Conservation (phyloP, 2,113 vertebrate species). For the Pogona vitticeps region DNA sequence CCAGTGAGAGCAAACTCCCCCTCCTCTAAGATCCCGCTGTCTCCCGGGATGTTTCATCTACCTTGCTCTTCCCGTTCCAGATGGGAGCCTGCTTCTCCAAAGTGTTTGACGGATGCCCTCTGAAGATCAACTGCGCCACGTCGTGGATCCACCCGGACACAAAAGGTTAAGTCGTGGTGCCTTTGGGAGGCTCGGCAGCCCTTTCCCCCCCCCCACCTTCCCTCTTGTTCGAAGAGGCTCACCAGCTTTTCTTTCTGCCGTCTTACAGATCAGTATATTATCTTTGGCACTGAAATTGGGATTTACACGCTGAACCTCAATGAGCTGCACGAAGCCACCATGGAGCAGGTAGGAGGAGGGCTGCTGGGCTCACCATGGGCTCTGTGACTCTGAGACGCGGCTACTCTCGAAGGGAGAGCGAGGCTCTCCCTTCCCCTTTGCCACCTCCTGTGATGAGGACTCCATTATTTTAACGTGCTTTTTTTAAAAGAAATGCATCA, state of each 20-base stretch:
- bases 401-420: neutral
- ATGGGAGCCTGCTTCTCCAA: constrained; percentile 99
- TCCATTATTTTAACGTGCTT: no score
- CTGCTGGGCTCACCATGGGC: neutral
- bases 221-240: neutral
- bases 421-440: no score
- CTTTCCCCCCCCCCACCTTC: neutral
- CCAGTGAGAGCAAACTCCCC: no score
- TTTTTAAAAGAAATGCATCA: no score
- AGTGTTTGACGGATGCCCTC: constrained; percentile 97
- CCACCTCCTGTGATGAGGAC: no score
- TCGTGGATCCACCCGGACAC: constrained; percentile 99
- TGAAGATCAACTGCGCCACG: constrained; percentile 98
- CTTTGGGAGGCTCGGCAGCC: constrained; percentile 2
- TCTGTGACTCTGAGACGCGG: fast-evolving
- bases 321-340: constrained; percentile 95
- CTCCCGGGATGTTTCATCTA: no score
- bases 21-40: no score
- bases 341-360: constrained; percentile 92
- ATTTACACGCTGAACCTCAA: constrained; percentile 98
- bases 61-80: constrained; percentile 72
- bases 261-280: constrained; percentile 88
- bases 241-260: constrained; percentile 10
- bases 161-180: constrained; percentile 82
- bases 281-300: constrained; percentile 97